Conservation (phyloP, 1,140 invertebrate species). For the Philopotamus ludificatus region DNA sequence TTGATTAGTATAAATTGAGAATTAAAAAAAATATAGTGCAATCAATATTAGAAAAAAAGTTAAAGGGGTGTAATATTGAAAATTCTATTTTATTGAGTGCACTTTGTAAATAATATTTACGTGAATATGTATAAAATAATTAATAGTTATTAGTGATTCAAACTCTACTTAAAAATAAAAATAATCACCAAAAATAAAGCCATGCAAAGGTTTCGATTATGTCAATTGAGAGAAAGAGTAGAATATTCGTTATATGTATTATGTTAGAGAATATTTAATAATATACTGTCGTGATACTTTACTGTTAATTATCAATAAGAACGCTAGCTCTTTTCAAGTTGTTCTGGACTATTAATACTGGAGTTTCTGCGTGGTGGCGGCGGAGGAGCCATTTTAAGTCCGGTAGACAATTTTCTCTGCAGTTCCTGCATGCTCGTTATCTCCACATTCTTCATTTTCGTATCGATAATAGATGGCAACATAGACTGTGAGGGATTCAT, state of each 20-base stretch:
- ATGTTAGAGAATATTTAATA: too few relatives aligned
- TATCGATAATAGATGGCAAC: slow-evolving; percentile 12
- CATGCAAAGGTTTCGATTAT: too few relatives aligned
- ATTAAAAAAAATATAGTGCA: too few relatives aligned
- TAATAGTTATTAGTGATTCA: neutral
- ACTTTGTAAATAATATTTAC: too few relatives aligned
- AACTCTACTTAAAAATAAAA: too few relatives aligned
- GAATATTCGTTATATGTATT: too few relatives aligned
- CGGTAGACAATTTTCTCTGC: neutral
- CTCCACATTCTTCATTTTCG: neutral
- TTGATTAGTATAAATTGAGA: neutral
- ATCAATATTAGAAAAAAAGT: neutral
- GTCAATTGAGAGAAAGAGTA: too few relatives aligned
- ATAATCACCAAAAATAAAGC: too few relatives aligned
- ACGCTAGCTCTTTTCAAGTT: slow-evolving; percentile 8
- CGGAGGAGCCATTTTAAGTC: neutral
- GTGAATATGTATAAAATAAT: neutral
- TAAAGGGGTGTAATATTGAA: too few relatives aligned
- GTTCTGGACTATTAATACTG: slow-evolving; percentile 4
- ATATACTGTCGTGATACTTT: too few relatives aligned
- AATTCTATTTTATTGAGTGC: neutral
- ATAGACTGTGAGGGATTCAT: neutral
- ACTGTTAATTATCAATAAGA: slow-evolving; percentile 8
- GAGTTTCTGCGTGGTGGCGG: slow-evolving; percentile 10
- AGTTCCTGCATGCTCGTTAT: slow-evolving; percentile 11